Conservation (phyloP, 2,113 vertebrate genomes). For the Ploceus nigricollis region DNA sequence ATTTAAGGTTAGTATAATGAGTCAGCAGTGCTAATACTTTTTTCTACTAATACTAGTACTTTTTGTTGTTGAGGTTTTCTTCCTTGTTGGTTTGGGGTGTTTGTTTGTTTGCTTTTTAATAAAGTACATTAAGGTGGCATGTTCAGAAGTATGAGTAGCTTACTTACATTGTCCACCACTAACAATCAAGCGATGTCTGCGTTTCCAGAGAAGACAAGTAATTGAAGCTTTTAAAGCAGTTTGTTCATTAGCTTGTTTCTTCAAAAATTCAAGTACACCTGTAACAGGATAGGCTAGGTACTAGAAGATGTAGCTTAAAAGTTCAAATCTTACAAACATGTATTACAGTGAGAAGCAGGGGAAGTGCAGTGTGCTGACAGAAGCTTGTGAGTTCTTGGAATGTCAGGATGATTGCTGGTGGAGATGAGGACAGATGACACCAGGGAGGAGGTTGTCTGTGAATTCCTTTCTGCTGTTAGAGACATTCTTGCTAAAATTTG, state of each 20-base stretch:
- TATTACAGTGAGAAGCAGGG: neutral
- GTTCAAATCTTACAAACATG: accelerated
- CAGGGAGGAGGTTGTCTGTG: neutral
- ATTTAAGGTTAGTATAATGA: neutral
- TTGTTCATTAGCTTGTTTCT: neutral
- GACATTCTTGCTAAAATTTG: neutral
- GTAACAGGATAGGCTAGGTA: neutral
- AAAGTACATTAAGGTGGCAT: neutral
- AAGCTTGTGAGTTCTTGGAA: neutral
- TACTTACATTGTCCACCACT: neutral
- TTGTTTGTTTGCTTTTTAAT: neutral
- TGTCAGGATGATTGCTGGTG: neutral
- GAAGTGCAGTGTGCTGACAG: neutral
- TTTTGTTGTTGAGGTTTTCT: neutral
- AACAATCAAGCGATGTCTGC: neutral
- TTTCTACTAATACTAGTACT: neutral
- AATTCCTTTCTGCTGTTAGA: constrained; percentile 14
- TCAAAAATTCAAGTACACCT: neutral
- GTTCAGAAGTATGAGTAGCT: neutral
- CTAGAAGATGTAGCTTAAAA: neutral
- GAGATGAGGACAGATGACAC: neutral
- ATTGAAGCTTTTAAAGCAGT: neutral
- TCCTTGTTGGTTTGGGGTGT: neutral
- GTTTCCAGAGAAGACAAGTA: neutral
- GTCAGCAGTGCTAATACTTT: neutral